Percentiles rank a stretch among this genome's conserved stretches.
phyloP scores from a whole-genome alignment of 2,113 vertebrate genomes.

The Indicator indicator region DNA sequence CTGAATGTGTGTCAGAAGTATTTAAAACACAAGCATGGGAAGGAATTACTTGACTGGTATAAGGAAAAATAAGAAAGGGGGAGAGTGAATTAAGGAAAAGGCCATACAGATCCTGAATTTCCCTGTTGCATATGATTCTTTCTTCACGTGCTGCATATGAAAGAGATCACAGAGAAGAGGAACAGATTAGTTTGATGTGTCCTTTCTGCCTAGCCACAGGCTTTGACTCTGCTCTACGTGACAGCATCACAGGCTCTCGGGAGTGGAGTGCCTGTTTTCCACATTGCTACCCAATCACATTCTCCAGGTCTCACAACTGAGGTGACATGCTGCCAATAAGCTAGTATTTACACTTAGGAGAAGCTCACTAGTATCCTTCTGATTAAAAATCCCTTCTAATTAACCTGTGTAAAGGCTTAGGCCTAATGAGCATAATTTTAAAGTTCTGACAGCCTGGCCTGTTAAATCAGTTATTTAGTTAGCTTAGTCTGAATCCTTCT shows the following conservation, averaged over 20 bases:
- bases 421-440: background rate
- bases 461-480: background rate
- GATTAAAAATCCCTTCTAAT: background rate
- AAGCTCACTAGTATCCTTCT: background rate
- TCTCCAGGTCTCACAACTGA: background rate
- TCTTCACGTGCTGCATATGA: background rate
- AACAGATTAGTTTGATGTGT: background rate
- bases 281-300: background rate
- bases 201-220: background rate
- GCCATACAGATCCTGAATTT: background rate
- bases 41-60: background rate
- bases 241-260: background rate
- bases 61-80: background rate
- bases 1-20: background rate
- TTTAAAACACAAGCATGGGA: background rate
- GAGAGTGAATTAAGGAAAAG: background rate
- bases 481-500: background rate
- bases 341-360: background rate
- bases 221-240: background rate
- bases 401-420: background rate
- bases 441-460: background rate
- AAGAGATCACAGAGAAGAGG: background rate
- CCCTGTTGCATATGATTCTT: background rate
- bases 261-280: background rate
- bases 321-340: background rate